Evolutionary conservation across 2,888 invertebrate species (phyloP).

Genomic region (Trimorus sp.): DNA sequence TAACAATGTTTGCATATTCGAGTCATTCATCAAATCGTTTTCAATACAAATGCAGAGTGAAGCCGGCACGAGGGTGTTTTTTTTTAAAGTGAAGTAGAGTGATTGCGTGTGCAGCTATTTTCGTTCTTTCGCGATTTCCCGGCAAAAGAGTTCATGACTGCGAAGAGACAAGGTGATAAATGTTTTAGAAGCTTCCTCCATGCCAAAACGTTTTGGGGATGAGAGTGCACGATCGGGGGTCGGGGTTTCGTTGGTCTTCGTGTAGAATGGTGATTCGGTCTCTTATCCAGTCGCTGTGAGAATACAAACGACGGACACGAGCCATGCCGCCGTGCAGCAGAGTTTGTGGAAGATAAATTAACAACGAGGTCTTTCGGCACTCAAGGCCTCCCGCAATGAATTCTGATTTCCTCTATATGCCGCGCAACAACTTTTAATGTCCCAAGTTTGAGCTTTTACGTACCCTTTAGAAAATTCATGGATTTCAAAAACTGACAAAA

Average conservation of each 20-base stretch:
- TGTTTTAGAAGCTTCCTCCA: slow-evolving; percentile 66
- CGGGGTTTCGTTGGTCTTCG: slow-evolving; percentile 63
- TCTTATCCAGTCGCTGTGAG: slow-evolving; percentile 66
- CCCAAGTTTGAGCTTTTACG: slow-evolving; percentile 40
- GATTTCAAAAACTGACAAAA: not conserved
- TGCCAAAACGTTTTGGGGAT: slow-evolving; percentile 66
- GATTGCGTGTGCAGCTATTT: slow-evolving; percentile 64
- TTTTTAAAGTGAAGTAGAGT: slow-evolving; percentile 62
- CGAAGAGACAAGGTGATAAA: slow-evolving; percentile 67
- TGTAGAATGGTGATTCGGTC: slow-evolving; percentile 67
- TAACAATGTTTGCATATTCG: not conserved
- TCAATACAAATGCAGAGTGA: slow-evolving; percentile 52
- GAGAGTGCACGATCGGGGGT: slow-evolving; percentile 62
- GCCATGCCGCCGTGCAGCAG: slow-evolving; percentile 50
- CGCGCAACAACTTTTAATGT: slow-evolving; percentile 63
- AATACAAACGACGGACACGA: slow-evolving; percentile 67
- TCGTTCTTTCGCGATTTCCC: slow-evolving; percentile 46
- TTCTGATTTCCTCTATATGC: slow-evolving; percentile 61
- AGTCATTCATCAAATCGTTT: slow-evolving; percentile 52
- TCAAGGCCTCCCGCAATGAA: slow-evolving; percentile 62
- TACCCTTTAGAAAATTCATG: slow-evolving; percentile 28
- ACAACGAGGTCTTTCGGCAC: slow-evolving; percentile 64
- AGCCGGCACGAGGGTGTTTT: slow-evolving; percentile 49
- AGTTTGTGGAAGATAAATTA: slow-evolving; percentile 66
- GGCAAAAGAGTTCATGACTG: slow-evolving; percentile 62